A percentile compares a stretch with the other conserved stretches of the same genome.
Conservation (phyloP, 2,113 vertebrate genomes). For the Nothocercus julius region DNA sequence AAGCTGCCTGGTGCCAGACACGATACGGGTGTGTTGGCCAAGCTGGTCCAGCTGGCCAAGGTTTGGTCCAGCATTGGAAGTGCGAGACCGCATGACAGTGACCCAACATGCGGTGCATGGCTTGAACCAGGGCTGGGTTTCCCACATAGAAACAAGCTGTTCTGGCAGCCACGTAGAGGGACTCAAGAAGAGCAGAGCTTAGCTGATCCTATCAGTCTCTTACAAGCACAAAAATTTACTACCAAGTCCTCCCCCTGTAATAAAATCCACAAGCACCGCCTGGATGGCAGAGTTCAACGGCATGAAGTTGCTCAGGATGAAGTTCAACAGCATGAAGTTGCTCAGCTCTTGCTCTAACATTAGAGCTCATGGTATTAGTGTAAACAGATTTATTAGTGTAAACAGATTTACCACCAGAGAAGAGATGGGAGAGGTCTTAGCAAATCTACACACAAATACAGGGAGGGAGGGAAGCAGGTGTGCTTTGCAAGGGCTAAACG, state of each 20-base stretch:
- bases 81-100: background rate
- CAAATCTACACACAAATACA: background rate
- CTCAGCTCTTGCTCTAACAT: background rate
- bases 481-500: background rate
- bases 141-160: accelerated
- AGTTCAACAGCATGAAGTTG: no score
- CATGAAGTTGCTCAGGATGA: background rate
- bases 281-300: background rate
- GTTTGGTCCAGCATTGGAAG: background rate
- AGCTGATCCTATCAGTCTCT: background rate
- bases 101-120: background rate
- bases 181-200: background rate
- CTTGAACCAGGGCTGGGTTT: background rate
- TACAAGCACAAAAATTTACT: background rate
- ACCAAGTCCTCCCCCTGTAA: background rate
- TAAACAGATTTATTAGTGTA: constrained; percentile 39
- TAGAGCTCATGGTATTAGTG: constrained; percentile 30
- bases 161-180: background rate
- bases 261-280: background rate
- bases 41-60: background rate
- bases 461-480: background rate
- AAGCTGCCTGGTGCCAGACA: background rate
- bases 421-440: background rate
- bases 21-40: background rate
- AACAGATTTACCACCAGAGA: constrained; percentile 30